Percentiles rank a stretch among this genome's conserved stretches.
phyloP scores from a whole-genome alignment of 2,797 vertebrate species.

The Pseudomugil gertrudae region DNA sequence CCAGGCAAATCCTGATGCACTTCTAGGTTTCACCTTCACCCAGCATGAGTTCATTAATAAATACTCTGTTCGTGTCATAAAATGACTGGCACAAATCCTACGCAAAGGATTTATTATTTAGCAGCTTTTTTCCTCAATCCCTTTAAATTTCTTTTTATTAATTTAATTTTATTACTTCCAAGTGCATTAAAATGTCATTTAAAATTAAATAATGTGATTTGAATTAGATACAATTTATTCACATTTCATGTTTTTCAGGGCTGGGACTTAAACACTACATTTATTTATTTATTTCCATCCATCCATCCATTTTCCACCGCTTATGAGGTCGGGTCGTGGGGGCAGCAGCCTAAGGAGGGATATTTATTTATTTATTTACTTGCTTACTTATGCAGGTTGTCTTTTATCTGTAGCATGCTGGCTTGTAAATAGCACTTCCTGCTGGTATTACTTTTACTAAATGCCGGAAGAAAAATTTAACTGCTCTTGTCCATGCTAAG shows the following conservation, averaged over 20 bases:
- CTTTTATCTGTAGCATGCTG: conserved; percentile 15
- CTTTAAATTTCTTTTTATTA: background rate
- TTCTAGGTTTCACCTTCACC: conserved; percentile 12
- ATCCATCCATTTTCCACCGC: too few species aligned
- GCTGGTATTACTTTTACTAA: conserved; percentile 20
- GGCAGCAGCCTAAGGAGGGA: too few species aligned
- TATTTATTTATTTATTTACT: too few species aligned
- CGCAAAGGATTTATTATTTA: too few species aligned
- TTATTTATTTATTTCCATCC: background rate
- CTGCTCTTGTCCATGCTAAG: conserved; percentile 24
- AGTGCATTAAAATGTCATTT: background rate
- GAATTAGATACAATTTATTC: background rate
- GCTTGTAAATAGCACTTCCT: conserved; percentile 15
- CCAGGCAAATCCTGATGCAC: conserved; percentile 23
- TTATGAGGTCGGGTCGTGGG: too few species aligned
- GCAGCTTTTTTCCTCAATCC: background rate
- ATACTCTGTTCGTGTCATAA: conserved; percentile 15
- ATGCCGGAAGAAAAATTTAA: background rate
- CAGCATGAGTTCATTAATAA: background rate
- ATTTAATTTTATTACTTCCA: background rate
- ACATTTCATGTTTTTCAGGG: conserved; percentile 1
- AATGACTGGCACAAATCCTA: conserved; percentile 8
- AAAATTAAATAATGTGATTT: conserved; percentile 5
- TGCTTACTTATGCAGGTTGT: conserved; percentile 18
- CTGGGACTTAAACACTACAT: background rate